These are phyloP conservation scores for Ochotona princeps DNA, from an alignment of 2,113 vertebrate species.

Conservation along the genomic window DNA sequence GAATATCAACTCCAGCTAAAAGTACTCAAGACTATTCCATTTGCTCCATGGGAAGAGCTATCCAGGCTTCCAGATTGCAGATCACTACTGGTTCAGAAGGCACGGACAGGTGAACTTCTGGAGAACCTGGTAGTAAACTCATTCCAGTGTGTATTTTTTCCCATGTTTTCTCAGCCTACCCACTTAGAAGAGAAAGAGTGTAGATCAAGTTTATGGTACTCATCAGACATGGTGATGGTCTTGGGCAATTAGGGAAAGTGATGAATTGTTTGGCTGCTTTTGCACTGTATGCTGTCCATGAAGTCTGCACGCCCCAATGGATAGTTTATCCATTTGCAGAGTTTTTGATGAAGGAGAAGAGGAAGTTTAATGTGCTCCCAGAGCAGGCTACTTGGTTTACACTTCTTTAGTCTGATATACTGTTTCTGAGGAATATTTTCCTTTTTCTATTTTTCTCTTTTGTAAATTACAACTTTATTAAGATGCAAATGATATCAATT, in stretches of 20 bases:
- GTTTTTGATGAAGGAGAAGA: background rate
- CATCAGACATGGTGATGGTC: background rate
- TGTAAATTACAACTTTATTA: background rate
- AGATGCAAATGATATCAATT: background rate
- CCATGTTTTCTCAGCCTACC: background rate
- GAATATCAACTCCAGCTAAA: constrained; percentile 2
- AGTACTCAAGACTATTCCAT: background rate
- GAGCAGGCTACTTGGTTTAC: background rate
- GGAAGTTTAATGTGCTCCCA: background rate
- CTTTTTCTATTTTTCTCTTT: background rate
- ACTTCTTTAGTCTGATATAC: background rate
- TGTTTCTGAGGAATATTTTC: background rate
- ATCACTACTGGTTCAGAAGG: background rate
- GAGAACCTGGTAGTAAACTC: background rate
- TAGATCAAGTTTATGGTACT: background rate
- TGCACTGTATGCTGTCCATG: background rate
- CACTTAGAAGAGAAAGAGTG: background rate
- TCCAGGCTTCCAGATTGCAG: background rate
- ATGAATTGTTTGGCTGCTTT: background rate
- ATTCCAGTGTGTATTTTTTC: background rate
- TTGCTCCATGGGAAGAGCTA: constrained; percentile 3
- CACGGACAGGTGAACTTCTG: background rate
- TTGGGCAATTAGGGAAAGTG: background rate
- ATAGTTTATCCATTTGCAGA: background rate
- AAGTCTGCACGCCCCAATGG: background rate